phyloP scores from a whole-genome alignment of 2,113 vertebrate species.

The Copsychus sechellarum region DNA sequence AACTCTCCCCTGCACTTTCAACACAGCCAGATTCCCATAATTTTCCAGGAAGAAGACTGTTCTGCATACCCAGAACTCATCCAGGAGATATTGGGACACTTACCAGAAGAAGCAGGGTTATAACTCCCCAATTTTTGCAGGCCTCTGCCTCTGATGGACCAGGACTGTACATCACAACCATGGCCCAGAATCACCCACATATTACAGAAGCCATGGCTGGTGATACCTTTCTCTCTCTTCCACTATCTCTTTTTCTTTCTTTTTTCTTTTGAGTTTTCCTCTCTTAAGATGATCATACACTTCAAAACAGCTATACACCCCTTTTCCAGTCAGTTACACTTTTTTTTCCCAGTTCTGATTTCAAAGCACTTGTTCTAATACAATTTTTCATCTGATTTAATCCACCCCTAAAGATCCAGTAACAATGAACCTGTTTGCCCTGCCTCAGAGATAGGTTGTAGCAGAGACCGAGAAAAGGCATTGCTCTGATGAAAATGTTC shows the following conservation, averaged over 20 bases:
- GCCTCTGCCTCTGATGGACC: not conserved
- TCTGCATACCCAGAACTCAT: not conserved
- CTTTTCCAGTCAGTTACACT: not conserved
- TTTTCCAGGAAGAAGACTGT: not conserved
- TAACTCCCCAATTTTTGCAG: rapidly evolving
- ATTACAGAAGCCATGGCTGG: not conserved
- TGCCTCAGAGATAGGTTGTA: not conserved
- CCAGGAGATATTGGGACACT: not conserved
- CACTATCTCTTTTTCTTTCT: not conserved
- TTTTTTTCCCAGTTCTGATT: not conserved
- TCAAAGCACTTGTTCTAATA: not conserved
- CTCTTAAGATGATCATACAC: not conserved
- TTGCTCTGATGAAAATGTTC: not conserved
- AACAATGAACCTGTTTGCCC: not conserved
- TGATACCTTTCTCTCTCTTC: not conserved
- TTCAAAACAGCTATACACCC: not conserved
- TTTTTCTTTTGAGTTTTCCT: not conserved
- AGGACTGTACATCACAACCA: not conserved
- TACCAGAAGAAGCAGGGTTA: not conserved
- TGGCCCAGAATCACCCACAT: rapidly evolving
- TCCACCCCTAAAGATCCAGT: not conserved
- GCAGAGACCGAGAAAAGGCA: not conserved
- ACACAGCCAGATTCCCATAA: not conserved
- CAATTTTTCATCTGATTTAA: not conserved
- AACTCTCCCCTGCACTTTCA: rapidly evolving